Conservation (phyloP, 2,888 invertebrate species). For the Seira sanloemensis region DNA sequence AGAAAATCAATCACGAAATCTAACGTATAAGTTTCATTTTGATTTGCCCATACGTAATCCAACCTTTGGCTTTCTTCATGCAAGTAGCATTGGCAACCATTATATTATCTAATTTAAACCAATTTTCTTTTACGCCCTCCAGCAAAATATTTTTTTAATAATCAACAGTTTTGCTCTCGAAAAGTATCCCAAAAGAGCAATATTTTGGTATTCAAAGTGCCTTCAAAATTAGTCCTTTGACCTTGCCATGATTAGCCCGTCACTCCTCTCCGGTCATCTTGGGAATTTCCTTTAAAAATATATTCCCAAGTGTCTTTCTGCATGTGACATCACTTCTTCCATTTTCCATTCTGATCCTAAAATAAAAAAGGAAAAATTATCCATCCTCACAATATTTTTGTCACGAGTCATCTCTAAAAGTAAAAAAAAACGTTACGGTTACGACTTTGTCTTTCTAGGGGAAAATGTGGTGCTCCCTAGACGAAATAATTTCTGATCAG, state of each 20-base stretch:
- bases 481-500: slow-evolving; percentile 67
- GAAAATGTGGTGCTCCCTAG: slow-evolving; percentile 50
- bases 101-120: too few relatives aligned
- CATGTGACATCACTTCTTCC: slow-evolving; percentile 4
- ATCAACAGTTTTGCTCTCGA: background rate
- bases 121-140: background rate
- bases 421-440: too few relatives aligned
- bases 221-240: slow-evolving; percentile 31
- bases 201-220: background rate
- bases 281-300: slow-evolving; percentile 23
- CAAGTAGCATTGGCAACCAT: too few relatives aligned
- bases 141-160: background rate
- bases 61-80: too few relatives aligned
- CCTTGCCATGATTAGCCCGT: slow-evolving; percentile 59
- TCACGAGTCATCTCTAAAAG: background rate
- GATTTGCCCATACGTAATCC: too few relatives aligned
- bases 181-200: background rate
- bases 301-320: slow-evolving; percentile 17
- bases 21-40: too few relatives aligned
- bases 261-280: slow-evolving; percentile 27
- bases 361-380: background rate
- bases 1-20: too few relatives aligned
- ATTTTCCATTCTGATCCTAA: background rate
- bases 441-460: background rate
- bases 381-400: background rate